These are phyloP conservation scores for Strix uralensis DNA, from an alignment of 2,113 vertebrate species.

Conservation along the genomic window DNA sequence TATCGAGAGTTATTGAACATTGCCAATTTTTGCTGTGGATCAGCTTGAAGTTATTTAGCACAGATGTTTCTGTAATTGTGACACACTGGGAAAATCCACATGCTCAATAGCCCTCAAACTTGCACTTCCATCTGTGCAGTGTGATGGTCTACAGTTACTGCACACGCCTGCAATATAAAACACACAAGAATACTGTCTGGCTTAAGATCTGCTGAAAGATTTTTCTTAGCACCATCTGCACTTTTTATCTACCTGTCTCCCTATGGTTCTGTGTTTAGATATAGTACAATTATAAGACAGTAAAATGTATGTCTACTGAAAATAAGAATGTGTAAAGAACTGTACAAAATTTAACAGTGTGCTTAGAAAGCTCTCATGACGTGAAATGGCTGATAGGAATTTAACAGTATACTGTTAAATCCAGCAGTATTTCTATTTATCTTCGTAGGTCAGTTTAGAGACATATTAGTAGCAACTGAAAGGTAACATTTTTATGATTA, in stretches of 20 bases:
- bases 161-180: conserved; percentile 45
- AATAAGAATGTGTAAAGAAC: not conserved
- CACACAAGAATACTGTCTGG: conserved; percentile 42
- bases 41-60: conserved; percentile 82
- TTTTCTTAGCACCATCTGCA: conserved; percentile 24
- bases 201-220: conserved; percentile 50
- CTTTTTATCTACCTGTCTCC: conserved; percentile 40
- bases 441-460: not conserved
- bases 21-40: conserved; percentile 77
- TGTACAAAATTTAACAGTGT: not conserved
- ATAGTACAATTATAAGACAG: not conserved
- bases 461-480: not conserved
- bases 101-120: conserved; percentile 76
- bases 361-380: not conserved
- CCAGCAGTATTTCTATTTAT: not conserved
- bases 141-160: conserved; percentile 60
- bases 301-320: conserved; percentile 6
- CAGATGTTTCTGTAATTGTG: conserved; percentile 82
- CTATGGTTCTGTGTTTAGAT: not conserved
- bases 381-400: not conserved
- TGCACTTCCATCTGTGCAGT: conserved; percentile 75
- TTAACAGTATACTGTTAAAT: not conserved
- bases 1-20: conserved; percentile 76
- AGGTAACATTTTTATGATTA: not conserved
- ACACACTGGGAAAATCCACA: conserved; percentile 80